Evolutionary conservation across 2,888 invertebrate species (phyloP), one percentile per base, ranked within the genome.

Genomic region (Lochmaea crataegi): DNA sequence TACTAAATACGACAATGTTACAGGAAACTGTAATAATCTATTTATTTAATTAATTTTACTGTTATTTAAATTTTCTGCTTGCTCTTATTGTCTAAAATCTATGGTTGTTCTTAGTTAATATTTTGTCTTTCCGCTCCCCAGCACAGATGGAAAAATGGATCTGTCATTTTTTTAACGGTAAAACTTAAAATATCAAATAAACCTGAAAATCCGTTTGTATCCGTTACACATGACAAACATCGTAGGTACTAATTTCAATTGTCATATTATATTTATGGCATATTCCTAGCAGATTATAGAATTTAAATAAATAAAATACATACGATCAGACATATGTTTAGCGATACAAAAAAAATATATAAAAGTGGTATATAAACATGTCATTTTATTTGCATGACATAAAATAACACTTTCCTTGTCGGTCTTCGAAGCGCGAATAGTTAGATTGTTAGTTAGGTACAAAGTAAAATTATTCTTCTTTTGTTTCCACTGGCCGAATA

Each of bases 341-440:
- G 9, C n/a, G 51, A 16, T 9, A 53, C 5, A 9, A 18, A 53
- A 53, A 53, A 16, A 18, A n/a, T 16, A 16, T 32, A 22, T 26
- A 60, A 32, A 32, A 32, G 18, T 16, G 18, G 41, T 41, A 41
- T 5, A 10, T 42, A 63, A 63, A 63, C 41, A 42, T 63, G 61
- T 42, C 42, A 41, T 41, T 53, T 41, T 12, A 41, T 41, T 18
- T 38, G 16, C 61, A 63, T 63, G 61, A 63, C 61, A 42, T 63
- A 42, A 63, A 63, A 60, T 32, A 60, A 58, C 60, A 71, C 71
- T 71, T 71, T 71, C 71, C 58, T 60, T 71, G 22, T 38, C 18
- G 32, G 32, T 65, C 65, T 26, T 14, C 42, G 51, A 65, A 61
- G 67, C 66, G 45, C 53, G 57, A 18, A 56, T 71, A 56, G 51